Percentiles rank a stretch among this genome's conserved stretches.
phyloP scores from a whole-genome alignment of 2,888 invertebrate genomes.

The Andrena fulva region DNA sequence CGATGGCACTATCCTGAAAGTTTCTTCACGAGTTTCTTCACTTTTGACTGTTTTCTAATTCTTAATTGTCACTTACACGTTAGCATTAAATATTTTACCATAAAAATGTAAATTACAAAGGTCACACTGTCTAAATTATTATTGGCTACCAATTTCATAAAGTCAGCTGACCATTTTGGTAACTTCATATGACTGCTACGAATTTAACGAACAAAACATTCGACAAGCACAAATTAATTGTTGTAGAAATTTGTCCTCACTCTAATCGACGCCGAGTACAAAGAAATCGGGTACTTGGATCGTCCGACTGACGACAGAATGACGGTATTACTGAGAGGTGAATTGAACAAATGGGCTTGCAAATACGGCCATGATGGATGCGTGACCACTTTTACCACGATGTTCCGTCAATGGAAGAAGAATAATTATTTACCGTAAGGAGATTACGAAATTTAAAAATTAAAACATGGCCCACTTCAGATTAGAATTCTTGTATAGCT shows the following conservation, averaged over 20 bases:
- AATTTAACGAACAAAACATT: background rate
- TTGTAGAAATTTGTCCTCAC: constrained; percentile 65
- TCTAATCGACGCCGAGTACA: constrained; percentile 85
- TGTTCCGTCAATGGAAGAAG: constrained; percentile 84
- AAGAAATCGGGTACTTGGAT: constrained; percentile 85
- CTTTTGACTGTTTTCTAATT: too few relatives aligned
- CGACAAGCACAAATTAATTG: background rate
- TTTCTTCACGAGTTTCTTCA: too few relatives aligned
- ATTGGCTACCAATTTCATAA: too few relatives aligned
- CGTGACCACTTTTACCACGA: constrained; percentile 82
- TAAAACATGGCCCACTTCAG: too few relatives aligned
- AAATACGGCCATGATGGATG: constrained; percentile 86
- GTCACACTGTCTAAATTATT: too few relatives aligned
- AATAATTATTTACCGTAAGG: constrained; percentile 32
- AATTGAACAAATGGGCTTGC: constrained; percentile 87
- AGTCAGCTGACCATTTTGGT: too few relatives aligned
- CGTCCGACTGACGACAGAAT: constrained; percentile 84
- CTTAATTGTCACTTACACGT: too few relatives aligned
- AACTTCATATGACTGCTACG: too few relatives aligned
- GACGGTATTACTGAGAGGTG: constrained; percentile 86
- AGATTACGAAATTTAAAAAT: constrained; percentile 10
- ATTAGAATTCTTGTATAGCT: too few relatives aligned
- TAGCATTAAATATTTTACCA: too few relatives aligned
- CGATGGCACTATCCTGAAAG: too few relatives aligned
- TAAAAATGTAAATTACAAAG: too few relatives aligned